Evolutionary conservation across 2,888 invertebrate genomes (phyloP).

Genomic region (Cephus pygmeus): DNA sequence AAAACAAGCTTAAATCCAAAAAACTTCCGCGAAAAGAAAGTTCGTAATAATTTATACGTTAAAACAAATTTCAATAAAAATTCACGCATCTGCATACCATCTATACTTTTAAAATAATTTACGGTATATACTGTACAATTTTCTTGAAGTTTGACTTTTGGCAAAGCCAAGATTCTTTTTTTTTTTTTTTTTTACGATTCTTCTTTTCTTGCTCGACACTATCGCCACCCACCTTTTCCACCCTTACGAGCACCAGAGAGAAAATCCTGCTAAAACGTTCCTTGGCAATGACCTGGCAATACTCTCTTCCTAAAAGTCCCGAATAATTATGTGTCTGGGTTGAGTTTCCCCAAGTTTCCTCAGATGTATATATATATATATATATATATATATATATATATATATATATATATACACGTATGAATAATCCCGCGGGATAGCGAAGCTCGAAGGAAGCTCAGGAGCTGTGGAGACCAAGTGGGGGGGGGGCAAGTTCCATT

Average conservation of each 20-base stretch:
- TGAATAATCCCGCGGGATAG: not conserved
- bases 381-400: too few relatives aligned
- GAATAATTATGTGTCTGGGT: conserved; percentile 24
- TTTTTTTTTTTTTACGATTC: conserved; percentile 15
- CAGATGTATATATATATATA: not conserved
- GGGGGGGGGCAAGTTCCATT: not conserved
- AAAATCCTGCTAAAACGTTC: conserved; percentile 17
- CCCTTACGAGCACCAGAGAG: not conserved
- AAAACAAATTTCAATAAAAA: too few relatives aligned
- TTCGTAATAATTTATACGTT: too few relatives aligned
- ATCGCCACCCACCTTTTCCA: not conserved
- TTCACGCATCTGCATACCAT: too few relatives aligned
- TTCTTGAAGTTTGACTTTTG: not conserved
- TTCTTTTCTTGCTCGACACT: conserved; percentile 1
- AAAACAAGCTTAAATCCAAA: too few relatives aligned
- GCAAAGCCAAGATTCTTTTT: conserved; percentile 10
- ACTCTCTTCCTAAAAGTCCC: conserved; percentile 19
- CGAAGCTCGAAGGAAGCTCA: not conserved
- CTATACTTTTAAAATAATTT: not conserved
- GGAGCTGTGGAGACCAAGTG: not conserved
- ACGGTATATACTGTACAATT: too few relatives aligned
- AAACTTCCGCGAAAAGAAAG: too few relatives aligned
- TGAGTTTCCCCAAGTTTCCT: conserved; percentile 4
- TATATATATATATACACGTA: not conserved
- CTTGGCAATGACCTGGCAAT: conserved; percentile 20